Evolutionary conservation across 92 coral and sea anemone genomes (phyloP).

Genomic region (Parazoanthus darwini): DNA sequence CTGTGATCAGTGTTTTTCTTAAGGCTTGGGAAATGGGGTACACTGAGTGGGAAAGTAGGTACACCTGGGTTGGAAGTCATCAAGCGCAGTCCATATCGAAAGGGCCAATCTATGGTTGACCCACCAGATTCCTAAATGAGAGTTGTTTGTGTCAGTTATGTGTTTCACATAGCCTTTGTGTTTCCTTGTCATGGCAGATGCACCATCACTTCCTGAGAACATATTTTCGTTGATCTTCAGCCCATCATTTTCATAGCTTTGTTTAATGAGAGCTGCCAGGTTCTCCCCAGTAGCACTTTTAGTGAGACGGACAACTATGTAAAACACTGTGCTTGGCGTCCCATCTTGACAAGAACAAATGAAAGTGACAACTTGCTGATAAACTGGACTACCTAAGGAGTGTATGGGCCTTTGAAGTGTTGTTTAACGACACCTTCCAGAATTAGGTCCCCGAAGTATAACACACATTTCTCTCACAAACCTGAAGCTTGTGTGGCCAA

Average conservation of each 20-base stretch:
- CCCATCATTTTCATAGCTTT: constrained; percentile 14
- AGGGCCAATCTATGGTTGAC: no score
- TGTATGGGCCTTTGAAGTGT: constrained; percentile 12
- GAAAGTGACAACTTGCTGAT: constrained; percentile 25
- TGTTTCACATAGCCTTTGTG: no score
- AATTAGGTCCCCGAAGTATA: constrained; percentile 16
- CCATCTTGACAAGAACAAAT: constrained; percentile 28
- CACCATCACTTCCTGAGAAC: constrained; percentile 36
- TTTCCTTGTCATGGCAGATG: constrained; percentile 25
- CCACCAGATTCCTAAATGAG: no score
- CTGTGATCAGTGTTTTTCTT: no score
- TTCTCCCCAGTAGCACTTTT: constrained; percentile 24
- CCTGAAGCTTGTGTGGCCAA: constrained; percentile 12
- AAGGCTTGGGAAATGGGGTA: no score
- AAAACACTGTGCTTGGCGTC: constrained; percentile 28
- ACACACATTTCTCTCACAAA: constrained; percentile 28
- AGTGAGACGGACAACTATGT: constrained; percentile 6
- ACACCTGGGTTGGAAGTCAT: no score
- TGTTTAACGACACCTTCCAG: constrained; percentile 8
- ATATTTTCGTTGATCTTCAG: constrained; percentile 15
- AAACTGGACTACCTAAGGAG: constrained; percentile 25
- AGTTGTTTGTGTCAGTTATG: constrained; percentile 9
- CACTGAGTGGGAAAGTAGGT: no score
- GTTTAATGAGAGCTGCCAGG: constrained; percentile 27
- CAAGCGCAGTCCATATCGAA: no score